A percentile compares a stretch with the other conserved stretches of the same genome.
Evolutionary conservation across 2,888 invertebrate species (phyloP).

Genomic region (Drosophila nr. fundita): DNA sequence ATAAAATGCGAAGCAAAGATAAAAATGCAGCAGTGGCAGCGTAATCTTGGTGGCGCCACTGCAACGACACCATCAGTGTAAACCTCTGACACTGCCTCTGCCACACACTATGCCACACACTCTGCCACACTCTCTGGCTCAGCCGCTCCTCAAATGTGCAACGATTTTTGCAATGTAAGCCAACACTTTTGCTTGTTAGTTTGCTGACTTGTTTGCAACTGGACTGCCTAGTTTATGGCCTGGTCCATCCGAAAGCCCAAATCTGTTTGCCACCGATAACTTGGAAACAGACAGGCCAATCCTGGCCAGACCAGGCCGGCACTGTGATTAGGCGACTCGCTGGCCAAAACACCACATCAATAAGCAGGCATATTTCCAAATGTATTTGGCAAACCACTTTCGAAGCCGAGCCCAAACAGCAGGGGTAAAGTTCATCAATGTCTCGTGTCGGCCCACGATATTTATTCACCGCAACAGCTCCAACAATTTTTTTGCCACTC

Average conservation of each 20-base stretch:
- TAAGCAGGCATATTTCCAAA: conserved; percentile 45
- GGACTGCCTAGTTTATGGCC: conserved; percentile 52
- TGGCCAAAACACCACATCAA: conserved; percentile 56
- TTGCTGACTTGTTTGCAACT: conserved; percentile 49
- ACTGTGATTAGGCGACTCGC: conserved; percentile 73
- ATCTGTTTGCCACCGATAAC: conserved; percentile 70
- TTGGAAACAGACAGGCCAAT: conserved; percentile 19
- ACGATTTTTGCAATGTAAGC: conserved; percentile 48
- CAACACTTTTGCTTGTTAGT: conserved; percentile 75
- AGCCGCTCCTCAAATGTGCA: conserved; percentile 43
- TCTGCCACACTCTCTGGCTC: not conserved
- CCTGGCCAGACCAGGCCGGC: conserved; percentile 12
- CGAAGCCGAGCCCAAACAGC: not conserved
- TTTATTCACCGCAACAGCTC: conserved; percentile 34
- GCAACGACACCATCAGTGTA: conserved; percentile 48
- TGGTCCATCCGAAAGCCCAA: conserved; percentile 42
- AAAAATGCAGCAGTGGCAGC: conserved; percentile 67
- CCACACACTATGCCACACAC: not conserved
- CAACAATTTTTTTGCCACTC: conserved; percentile 66
- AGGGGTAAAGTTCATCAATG: conserved; percentile 75
- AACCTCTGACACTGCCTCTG: conserved; percentile 40
- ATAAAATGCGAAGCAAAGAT: conserved; percentile 69
- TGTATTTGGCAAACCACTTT: conserved; percentile 26
- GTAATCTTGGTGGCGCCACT: conserved; percentile 71
- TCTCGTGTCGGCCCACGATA: conserved; percentile 61